phyloP scores from a whole-genome alignment of 2,888 invertebrate genomes.

The Pachliopta kotzebuea region DNA sequence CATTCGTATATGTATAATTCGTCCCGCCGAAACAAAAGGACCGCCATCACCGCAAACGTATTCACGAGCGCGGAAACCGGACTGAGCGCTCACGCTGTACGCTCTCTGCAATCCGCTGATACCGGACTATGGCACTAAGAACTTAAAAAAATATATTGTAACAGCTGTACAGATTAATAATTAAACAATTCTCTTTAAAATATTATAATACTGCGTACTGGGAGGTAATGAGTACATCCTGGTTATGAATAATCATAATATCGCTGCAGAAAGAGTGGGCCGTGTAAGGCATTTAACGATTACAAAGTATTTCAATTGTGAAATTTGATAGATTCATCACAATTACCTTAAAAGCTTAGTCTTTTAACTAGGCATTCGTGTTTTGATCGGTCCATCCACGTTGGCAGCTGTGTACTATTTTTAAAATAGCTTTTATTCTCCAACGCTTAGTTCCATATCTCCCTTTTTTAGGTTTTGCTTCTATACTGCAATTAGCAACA shows the following conservation, averaged over 20 bases:
- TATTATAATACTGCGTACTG: not conserved
- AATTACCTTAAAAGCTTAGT: conserved; percentile 8
- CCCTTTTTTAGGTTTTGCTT: conserved; percentile 22
- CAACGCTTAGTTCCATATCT: conserved; percentile 24
- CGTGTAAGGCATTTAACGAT: not conserved
- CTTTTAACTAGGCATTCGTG: conserved; percentile 31
- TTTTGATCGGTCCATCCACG: conserved; percentile 27
- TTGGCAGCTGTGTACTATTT: conserved; percentile 35
- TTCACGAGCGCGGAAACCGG: conserved; percentile 20
- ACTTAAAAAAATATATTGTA: not conserved
- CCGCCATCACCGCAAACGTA: conserved; percentile 14
- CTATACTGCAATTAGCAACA: conserved; percentile 26
- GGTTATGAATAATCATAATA: not conserved
- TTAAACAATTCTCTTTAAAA: not conserved
- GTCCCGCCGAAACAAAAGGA: conserved; percentile 33
- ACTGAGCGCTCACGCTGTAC: conserved; percentile 8
- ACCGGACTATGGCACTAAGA: not conserved
- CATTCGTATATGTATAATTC: conserved; percentile 32
- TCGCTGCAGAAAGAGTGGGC: no score
- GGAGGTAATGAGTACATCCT: not conserved
- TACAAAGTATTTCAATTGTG: not conserved
- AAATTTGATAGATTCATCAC: conserved; percentile 1
- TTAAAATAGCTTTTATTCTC: conserved; percentile 31
- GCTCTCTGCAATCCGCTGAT: conserved; percentile 1
- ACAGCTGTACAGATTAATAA: not conserved